Base-by-base conservation (phyloP, 1,140 invertebrate species). In the Pseudomyrmex concolor region DNA sequence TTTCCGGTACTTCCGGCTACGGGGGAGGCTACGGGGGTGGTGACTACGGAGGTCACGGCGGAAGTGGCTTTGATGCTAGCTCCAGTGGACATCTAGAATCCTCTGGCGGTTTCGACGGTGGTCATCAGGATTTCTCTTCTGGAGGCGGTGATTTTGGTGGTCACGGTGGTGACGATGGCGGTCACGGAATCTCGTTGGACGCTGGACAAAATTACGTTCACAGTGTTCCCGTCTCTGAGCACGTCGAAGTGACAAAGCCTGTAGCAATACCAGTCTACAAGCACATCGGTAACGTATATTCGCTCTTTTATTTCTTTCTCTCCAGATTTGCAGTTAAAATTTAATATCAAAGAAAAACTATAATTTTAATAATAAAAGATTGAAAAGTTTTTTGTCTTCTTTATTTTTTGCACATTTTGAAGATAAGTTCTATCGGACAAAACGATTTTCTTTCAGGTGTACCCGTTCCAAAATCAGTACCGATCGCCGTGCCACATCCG, bases 401-500 rank as follows among this genome's bases (percentile, higher is more conserved):
- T 70, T 17, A 5, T 25, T 10, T 5, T 71, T 48, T 22, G 22
- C 48, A 10, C 51, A 9, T 13, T 60, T 1, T 34, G 13, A 54
- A 57, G 19, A 19, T 4, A 2, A 1, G 2, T 68, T 22, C 48
- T 45, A 12, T 25, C 7, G 12, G 1, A 13, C n/a, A 1, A 12
- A 66, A 64, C 45, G 0, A 59, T 13, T 50, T 43, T 55, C 1
- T 85, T 87, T 34, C 54, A 94, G 94, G 94, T 55, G 95, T 96
- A n/a, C 96, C 96, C 15, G 95, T 97, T 68, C 96, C 95, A 25
- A 96, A 97, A 77, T 94, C 95, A 5, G 93, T 97, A 0, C 96
- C 96, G 78, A 95, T 97, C 10, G 95, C 95, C 57, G 94, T 97
- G 2, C 96, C 96, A 0, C 96, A 97, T 91, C 96, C 96, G 13